Percentiles rank a stretch among this genome's conserved stretches.
phyloP scores from a whole-genome alignment of 2,113 vertebrate species.

The Crotalus horridus region DNA sequence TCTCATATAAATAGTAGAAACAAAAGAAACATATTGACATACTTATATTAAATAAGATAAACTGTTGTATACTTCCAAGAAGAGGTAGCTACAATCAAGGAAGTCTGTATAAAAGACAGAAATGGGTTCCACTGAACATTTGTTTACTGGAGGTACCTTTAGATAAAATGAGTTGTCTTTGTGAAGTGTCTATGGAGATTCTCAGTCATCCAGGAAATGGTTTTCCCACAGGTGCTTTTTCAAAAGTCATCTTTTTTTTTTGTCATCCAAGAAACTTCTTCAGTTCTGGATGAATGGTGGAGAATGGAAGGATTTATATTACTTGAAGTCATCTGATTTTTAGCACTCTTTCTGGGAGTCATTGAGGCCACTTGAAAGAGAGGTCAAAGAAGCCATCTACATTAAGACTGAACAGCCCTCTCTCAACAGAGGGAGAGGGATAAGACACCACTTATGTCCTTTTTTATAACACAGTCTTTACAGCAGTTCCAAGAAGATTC shows the following conservation, averaged over 20 bases:
- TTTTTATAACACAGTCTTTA: no score
- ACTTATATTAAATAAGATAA: neutral
- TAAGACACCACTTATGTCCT: no score
- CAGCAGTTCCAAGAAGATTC: no score
- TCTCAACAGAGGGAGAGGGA: no score
- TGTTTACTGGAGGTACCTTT: neutral
- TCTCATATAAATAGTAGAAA: neutral
- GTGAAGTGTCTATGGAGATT: neutral
- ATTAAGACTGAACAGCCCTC: no score
- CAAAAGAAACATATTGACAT: neutral
- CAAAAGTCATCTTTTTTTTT: neutral
- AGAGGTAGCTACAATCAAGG: neutral
- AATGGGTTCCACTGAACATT: neutral
- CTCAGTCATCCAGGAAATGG: neutral
- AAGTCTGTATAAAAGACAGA: neutral
- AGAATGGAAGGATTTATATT: neutral
- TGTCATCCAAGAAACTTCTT: neutral
- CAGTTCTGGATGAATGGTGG: neutral
- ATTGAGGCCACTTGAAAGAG: no score
- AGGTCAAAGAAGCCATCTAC: no score
- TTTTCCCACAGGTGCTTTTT: neutral
- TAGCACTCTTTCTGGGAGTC: neutral
- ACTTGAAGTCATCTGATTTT: neutral
- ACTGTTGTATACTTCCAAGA: neutral
- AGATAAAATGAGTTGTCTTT: neutral